A percentile compares a stretch with the other conserved stretches of the same genome.
These are phyloP conservation scores for Agrochola lota DNA, from an alignment of 2,888 invertebrate genomes.

Conservation along the genomic window DNA sequence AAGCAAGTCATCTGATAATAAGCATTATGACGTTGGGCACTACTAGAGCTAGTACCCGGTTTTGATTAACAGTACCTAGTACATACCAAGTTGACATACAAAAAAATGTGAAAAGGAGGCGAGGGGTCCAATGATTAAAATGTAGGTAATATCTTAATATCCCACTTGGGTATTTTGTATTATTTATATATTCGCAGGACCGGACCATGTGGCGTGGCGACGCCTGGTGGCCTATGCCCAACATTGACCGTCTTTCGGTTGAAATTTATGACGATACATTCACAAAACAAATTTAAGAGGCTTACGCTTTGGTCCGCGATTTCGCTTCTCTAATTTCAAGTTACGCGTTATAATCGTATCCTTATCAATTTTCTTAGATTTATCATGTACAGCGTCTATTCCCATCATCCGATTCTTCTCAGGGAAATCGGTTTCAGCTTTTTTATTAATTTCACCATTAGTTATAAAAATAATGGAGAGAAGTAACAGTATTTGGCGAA, in stretches of 20 bases:
- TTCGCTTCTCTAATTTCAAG: conserved; percentile 76
- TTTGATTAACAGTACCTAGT: not conserved
- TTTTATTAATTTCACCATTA: conserved; percentile 46
- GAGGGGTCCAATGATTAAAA: not conserved
- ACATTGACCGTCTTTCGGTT: not conserved
- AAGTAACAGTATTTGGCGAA: conserved; percentile 40
- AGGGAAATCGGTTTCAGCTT: conserved; percentile 33
- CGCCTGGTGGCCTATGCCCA: not conserved
- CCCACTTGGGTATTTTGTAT: not conserved
- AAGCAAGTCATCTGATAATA: not conserved
- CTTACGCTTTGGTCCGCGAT: conserved; percentile 71
- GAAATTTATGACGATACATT: not conserved
- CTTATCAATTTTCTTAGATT: conserved; percentile 77
- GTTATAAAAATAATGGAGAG: conserved; percentile 45
- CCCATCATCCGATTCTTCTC: conserved; percentile 76
- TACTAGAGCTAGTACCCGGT: not conserved
- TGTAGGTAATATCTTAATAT: not conserved
- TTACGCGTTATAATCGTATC: conserved; percentile 82
- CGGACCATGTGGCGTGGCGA: not conserved
- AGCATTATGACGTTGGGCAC: not conserved
- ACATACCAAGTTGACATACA: too few relatives aligned
- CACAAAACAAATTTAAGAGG: conserved; percentile 14
- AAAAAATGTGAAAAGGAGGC: not conserved
- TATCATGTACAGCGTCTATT: conserved; percentile 77
- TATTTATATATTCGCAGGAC: not conserved